Percentiles rank a stretch among this genome's conserved stretches.
These are phyloP conservation scores for Yoshiicerus persimilis DNA, from an alignment of 1,140 invertebrate genomes.

Conservation along the genomic window DNA sequence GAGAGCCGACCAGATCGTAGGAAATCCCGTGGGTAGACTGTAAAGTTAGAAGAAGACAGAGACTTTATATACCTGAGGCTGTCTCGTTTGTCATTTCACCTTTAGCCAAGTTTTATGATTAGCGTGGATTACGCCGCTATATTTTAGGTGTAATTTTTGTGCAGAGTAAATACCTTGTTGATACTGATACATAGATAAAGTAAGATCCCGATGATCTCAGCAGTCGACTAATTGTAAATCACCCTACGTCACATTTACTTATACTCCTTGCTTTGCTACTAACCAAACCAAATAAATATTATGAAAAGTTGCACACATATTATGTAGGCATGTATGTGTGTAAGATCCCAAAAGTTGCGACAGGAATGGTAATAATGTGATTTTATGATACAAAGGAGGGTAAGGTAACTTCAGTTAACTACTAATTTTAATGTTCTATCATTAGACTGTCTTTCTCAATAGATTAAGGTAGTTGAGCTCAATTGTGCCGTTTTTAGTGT, in stretches of 20 bases:
- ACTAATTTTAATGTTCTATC: neutral
- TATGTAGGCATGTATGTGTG: neutral
- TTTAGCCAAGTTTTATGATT: neutral
- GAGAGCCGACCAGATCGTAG: neutral
- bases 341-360: neutral
- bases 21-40: neutral
- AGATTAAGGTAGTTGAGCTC: neutral
- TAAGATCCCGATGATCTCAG: neutral
- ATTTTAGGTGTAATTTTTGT: neutral
- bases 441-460: neutral
- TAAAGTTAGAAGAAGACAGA: neutral
- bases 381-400: neutral
- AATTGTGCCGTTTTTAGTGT: neutral
- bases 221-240: conserved; percentile 14
- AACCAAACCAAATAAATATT: neutral
- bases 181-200: neutral
- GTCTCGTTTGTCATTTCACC: neutral
- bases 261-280: neutral
- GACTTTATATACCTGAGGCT: conserved; percentile 22
- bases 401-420: neutral
- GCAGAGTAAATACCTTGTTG: neutral
- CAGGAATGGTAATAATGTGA: neutral
- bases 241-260: neutral
- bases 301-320: neutral
- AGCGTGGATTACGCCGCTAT: neutral